Evolutionary conservation across 1,140 invertebrate genomes (phyloP), one percentile per base, ranked within the genome.

Genomic region (Drosophila triauraria): DNA sequence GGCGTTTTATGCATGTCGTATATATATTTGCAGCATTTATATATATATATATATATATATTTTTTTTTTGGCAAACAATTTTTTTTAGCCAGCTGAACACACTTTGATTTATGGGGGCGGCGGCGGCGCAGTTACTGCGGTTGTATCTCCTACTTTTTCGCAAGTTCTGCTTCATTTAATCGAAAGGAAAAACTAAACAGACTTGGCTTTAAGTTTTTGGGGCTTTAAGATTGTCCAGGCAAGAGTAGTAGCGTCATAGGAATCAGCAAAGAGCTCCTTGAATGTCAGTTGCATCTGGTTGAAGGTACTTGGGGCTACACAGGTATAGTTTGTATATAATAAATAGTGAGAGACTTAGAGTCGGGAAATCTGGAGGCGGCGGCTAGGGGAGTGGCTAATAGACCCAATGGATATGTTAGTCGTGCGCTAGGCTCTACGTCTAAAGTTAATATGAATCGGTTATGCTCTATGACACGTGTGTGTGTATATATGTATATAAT

Each of bases 361-460:
- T 87, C 79, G 56, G 67, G 71, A 40, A 75, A 46, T 20, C 54
- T 71, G 56, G 58, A 44, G 40, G 23, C 70, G 47, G 50, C 67
- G 65, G 63, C 70, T 54, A 56, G 69, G 42, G 61, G 30, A 61
- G 60, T 72, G 65, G 60, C 80, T 87, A 87, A 80, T 86, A 88
- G 72, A 83, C 64, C 64, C 76, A 69, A 60, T 80, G 84, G 84
- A 87, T 87, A 87, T 83, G 83, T 83, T 72, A 79, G 51, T 54
- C 58, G 67, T 79, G 75, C 61, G 32, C 50, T 58, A 64, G 43
- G 42, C 48, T 44, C 63, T 75, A 75, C 30, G 13, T 27, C 12
- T 38, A 25, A 9, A 9, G 12, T 23, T 32, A 13, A 44, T 40
- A 53, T 46, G 54, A 71, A 20, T 53, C 51, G 48, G 25, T 35